These are phyloP conservation scores for Prinia subflava DNA, from an alignment of 2,113 vertebrate genomes.

Conservation along the genomic window DNA sequence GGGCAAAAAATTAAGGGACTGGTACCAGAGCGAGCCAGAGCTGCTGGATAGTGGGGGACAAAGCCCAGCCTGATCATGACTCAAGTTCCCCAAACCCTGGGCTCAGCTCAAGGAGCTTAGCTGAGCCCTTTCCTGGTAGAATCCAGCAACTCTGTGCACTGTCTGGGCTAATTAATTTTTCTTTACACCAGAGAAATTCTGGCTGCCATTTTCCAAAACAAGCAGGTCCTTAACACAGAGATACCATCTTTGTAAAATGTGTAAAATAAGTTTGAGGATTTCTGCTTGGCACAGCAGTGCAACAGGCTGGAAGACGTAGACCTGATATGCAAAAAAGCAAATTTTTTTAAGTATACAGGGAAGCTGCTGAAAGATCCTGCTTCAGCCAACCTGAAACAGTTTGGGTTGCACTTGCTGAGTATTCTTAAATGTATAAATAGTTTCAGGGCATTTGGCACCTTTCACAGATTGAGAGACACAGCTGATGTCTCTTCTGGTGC, in stretches of 20 bases:
- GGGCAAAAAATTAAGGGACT: neutral
- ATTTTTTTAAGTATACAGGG: neutral
- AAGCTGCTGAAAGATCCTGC: constrained; percentile 20
- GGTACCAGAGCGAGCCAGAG: neutral
- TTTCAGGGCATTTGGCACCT: constrained; percentile 46
- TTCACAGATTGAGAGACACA: constrained; percentile 25
- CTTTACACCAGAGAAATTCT: neutral
- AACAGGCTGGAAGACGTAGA: neutral
- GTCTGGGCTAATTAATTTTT: neutral
- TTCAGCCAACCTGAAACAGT: constrained; percentile 29
- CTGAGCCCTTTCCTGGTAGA: neutral
- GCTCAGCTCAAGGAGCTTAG: neutral
- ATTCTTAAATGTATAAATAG: constrained; percentile 26
- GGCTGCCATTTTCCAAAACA: neutral
- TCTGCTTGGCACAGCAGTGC: neutral
- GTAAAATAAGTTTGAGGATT: neutral
- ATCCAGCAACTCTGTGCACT: neutral
- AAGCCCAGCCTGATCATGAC: neutral
- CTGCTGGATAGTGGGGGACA: neutral
- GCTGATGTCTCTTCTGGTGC: constrained; percentile 13
- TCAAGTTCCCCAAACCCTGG: neutral
- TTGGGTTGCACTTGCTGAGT: neutral
- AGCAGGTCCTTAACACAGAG: neutral
- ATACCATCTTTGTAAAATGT: neutral
- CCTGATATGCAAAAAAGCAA: neutral